Evolutionary conservation across 2,797 vertebrate species (phyloP).

Genomic region (Kryptolebias ocellatus): DNA sequence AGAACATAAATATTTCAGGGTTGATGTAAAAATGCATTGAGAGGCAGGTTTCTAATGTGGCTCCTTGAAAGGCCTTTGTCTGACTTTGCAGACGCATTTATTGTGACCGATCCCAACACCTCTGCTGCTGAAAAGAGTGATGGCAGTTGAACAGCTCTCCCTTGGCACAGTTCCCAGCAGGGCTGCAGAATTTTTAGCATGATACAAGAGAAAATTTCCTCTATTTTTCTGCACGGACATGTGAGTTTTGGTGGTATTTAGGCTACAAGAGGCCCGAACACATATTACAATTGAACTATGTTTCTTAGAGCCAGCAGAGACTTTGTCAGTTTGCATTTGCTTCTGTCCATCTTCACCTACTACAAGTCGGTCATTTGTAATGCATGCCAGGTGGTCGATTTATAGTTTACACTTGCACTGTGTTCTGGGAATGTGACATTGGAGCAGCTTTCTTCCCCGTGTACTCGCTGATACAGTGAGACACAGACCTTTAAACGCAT

Average conservation of each 20-base stretch:
- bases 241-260: conserved; percentile 48
- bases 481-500: conserved; percentile 64
- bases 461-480: conserved; percentile 38
- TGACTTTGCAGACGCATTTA: conserved; percentile 74
- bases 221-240: conserved; percentile 27
- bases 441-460: conserved; percentile 46
- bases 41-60: conserved; percentile 74
- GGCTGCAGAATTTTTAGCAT: conserved; percentile 51
- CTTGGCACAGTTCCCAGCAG: conserved; percentile 51
- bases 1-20: conserved; percentile 81
- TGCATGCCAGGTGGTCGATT: conserved; percentile 73
- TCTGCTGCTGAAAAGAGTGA: conserved; percentile 58
- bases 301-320: conserved; percentile 42
- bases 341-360: conserved; percentile 73
- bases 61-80: conserved; percentile 68
- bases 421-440: conserved; percentile 68
- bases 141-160: conserved; percentile 60
- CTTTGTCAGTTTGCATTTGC: conserved; percentile 69
- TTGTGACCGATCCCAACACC: conserved; percentile 61
- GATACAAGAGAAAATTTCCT: conserved; percentile 47
- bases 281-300: conserved; percentile 45
- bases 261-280: conserved; percentile 25
- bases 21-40: conserved; percentile 78
- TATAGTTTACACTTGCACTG: conserved; percentile 69
- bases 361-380: conserved; percentile 70